Conservation (phyloP, 2,113 vertebrate species). For the Morone saxatilis region DNA sequence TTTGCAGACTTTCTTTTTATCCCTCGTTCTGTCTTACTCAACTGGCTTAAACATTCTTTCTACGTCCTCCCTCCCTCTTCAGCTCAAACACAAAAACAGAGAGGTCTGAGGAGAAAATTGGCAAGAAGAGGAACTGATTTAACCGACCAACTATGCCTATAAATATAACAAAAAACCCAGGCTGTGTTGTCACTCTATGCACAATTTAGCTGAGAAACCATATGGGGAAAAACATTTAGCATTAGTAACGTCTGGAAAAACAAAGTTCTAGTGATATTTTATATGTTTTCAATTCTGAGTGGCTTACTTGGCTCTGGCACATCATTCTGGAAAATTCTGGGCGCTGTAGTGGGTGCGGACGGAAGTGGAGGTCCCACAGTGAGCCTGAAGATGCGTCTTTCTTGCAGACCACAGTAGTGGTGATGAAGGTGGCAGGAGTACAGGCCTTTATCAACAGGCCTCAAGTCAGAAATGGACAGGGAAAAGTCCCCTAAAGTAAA, state of each 20-base stretch:
- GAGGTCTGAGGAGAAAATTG: constrained; percentile 57
- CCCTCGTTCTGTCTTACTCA: constrained; percentile 27
- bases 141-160: constrained; percentile 76
- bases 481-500: constrained; percentile 95
- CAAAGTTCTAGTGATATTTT: constrained; percentile 2
- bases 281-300: background rate
- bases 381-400: constrained; percentile 91
- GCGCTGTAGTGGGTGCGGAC: constrained; percentile 53
- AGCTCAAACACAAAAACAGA: constrained; percentile 70
- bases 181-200: constrained; percentile 26
- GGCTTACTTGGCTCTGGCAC: constrained; percentile 76
- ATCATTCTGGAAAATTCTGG: constrained; percentile 54
- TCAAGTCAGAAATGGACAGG: constrained; percentile 84
- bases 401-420: constrained; percentile 95
- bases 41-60: constrained; percentile 55
- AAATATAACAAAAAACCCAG: constrained; percentile 55
- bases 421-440: constrained; percentile 97
- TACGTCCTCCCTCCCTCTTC: constrained; percentile 46
- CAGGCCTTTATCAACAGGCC: constrained; percentile 88
- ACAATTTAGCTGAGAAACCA: constrained; percentile 2
- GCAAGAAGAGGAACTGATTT: constrained; percentile 67
- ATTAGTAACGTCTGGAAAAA: constrained; percentile 30
- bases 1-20: constrained; percentile 4
- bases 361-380: constrained; percentile 78
- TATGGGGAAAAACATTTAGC: constrained; percentile 39